Percentiles rank a stretch among this genome's conserved stretches.
These are phyloP conservation scores for Arrhamphus sclerolepis DNA, from an alignment of 2,797 vertebrate species.

Conservation along the genomic window DNA sequence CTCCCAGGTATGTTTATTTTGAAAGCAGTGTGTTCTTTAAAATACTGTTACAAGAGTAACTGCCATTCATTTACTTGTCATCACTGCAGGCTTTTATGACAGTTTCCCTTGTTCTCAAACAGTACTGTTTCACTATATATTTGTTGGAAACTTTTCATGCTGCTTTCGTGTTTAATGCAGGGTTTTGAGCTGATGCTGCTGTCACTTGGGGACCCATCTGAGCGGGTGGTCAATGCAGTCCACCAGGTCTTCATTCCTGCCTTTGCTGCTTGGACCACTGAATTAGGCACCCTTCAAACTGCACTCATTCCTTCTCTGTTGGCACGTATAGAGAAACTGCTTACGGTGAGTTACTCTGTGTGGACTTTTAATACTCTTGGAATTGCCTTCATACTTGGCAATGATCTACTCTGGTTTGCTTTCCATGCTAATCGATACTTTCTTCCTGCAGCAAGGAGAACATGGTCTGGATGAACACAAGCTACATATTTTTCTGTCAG, in stretches of 20 bases:
- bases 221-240: slow-evolving; percentile 93
- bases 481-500: slow-evolving; percentile 93
- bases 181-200: slow-evolving; percentile 96
- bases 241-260: slow-evolving; percentile 99
- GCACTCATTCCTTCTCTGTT: slow-evolving; percentile 94
- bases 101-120: background rate
- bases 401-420: background rate
- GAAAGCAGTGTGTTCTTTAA: background rate
- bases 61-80: too few species aligned
- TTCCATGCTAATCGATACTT: background rate
- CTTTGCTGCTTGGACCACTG: slow-evolving; percentile 96
- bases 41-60: background rate
- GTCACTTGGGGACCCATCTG: slow-evolving; percentile 95
- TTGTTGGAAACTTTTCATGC: background rate
- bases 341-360: slow-evolving; percentile 81
- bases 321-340: slow-evolving; percentile 93
- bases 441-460: slow-evolving; percentile 88
- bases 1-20: slow-evolving; percentile 84
- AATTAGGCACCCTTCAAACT: slow-evolving; percentile 90
- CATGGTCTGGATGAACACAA: slow-evolving; percentile 95
- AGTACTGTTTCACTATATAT: background rate
- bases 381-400: background rate
- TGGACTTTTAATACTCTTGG: background rate
- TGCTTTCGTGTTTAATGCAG: slow-evolving; percentile 76
- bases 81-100: too few species aligned